Conservation (phyloP, 2,797 vertebrate species). For the Dermochelys coriacea region DNA sequence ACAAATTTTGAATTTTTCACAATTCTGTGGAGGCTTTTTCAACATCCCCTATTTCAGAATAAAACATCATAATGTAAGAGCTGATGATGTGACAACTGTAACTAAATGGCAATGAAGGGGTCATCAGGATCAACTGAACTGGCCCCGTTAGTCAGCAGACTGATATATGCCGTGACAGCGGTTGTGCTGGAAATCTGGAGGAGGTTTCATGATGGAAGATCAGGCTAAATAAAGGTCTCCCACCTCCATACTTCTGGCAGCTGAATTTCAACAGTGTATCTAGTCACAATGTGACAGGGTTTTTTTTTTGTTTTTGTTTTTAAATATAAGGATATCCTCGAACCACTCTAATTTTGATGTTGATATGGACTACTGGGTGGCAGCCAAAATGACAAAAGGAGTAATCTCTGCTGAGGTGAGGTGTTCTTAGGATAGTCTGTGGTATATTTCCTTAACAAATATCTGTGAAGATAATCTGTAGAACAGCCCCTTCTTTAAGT, state of each 20-base stretch:
- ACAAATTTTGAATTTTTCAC: background rate
- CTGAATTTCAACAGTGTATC: conserved; percentile 63
- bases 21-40: background rate
- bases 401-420: conserved; percentile 32
- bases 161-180: conserved; percentile 23
- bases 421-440: background rate
- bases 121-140: conserved; percentile 3
- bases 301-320: too few relatives aligned
- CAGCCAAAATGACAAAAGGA: conserved; percentile 22
- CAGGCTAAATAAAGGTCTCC: conserved; percentile 71
- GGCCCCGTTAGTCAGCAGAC: conserved; percentile 63
- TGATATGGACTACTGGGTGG: background rate
- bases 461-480: background rate
- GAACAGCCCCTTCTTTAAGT: background rate
- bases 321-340: too few relatives aligned
- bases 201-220: conserved; percentile 68
- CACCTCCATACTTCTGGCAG: conserved; percentile 64
- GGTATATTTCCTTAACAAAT: background rate
- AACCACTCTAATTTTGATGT: conserved; percentile 33
- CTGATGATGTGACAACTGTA: background rate
- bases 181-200: conserved; percentile 53
- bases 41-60: background rate
- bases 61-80: background rate
- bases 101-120: conserved; percentile 5
- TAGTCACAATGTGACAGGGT: conserved; percentile 64